Base-by-base conservation (phyloP, 2,797 vertebrate species). In the Onychomys arenicola region DNA sequence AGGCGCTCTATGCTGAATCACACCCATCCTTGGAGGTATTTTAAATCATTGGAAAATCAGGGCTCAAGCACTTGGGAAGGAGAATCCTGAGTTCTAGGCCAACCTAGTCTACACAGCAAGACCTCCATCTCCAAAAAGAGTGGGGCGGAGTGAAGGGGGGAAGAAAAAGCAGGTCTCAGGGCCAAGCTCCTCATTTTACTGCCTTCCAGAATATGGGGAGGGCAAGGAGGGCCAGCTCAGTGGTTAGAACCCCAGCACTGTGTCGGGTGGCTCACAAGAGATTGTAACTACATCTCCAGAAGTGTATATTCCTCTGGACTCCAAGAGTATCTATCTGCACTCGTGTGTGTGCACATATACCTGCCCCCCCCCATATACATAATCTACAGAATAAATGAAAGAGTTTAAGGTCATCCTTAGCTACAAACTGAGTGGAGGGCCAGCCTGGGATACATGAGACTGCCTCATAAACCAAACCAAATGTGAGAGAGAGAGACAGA, bases 161-260 rank as follows among this genome's bases (percentile, higher is more conserved):
- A 6, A 13, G 59, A 5, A n/a, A 43, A 75, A 43, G n/a, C 52
- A 92, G 65, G 65, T 73, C 71, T 93, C 65, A 92, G 46, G 92
- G 55, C 55, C 29, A 77, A 85, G 40, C 82, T 89, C 77, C 46
- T 91, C n/a, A 55, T 86, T 86, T 94, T 91, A 49, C 65, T 57
- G 43, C n/a, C 75, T 78, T 78, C 40, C 46, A 85, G 32, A 85
- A n/a, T 29, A n/a, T 3, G 12, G 46, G 21, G 8, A 5, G 9
- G 21, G 46, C 8, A 0, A 40, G 5, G 5, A 40, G 52, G 59
- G 27, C 37, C 40, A 25, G 52, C 52, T 73, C 14, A 25, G 49
- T 9, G 37, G 49, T 6, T 57, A 88, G 5, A 86, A 14, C 32
- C 59, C 27, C 14, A 29, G 27, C n/a, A 43, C 27, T 40, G n/a